phyloP scores from a whole-genome alignment of 92 coral and sea anemone genomes.

The Heteractis magnifica region DNA sequence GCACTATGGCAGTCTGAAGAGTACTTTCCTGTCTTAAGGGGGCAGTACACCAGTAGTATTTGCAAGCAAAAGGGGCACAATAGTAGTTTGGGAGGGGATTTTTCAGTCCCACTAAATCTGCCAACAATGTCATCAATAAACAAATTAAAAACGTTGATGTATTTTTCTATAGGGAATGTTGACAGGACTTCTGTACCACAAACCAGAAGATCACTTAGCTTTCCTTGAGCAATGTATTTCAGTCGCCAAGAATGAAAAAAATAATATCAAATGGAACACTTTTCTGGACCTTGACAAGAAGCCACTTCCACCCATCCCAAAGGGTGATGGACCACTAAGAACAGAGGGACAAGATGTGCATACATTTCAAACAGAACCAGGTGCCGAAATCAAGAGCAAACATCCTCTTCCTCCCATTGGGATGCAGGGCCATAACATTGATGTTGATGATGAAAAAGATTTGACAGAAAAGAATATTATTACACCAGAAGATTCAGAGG shows the following conservation, averaged over 20 bases:
- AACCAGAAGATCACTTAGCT: slow-evolving; percentile 85
- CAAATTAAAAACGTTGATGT: neutral
- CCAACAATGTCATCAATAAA: too few relatives aligned
- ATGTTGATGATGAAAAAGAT: slow-evolving; percentile 64
- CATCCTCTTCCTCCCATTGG: slow-evolving; percentile 88
- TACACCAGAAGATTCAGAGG: slow-evolving; percentile 52
- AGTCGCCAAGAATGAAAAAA: slow-evolving; percentile 75
- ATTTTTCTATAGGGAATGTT: slow-evolving; percentile 76
- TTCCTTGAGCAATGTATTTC: slow-evolving; percentile 83
- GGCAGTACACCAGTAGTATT: too few relatives aligned
- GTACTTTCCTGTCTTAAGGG: too few relatives aligned
- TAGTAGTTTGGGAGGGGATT: too few relatives aligned
- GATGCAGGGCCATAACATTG: slow-evolving; percentile 28
- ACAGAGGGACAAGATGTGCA: slow-evolving; percentile 69
- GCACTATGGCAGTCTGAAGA: too few relatives aligned
- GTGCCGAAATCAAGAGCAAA: slow-evolving; percentile 64
- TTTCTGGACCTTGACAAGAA: slow-evolving; percentile 86
- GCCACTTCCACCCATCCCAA: slow-evolving; percentile 96
- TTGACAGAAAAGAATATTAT: slow-evolving; percentile 66
- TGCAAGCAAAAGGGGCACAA: too few relatives aligned
- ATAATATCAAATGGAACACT: slow-evolving; percentile 85
- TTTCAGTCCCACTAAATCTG: too few relatives aligned
- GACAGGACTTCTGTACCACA: slow-evolving; percentile 91
- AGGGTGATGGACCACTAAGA: slow-evolving; percentile 85
- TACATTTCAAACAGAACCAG: slow-evolving; percentile 88